Evolutionary conservation across 2,888 invertebrate species (phyloP), one percentile per base, ranked within the genome.

Genomic region (Charanyca ferruginea): DNA sequence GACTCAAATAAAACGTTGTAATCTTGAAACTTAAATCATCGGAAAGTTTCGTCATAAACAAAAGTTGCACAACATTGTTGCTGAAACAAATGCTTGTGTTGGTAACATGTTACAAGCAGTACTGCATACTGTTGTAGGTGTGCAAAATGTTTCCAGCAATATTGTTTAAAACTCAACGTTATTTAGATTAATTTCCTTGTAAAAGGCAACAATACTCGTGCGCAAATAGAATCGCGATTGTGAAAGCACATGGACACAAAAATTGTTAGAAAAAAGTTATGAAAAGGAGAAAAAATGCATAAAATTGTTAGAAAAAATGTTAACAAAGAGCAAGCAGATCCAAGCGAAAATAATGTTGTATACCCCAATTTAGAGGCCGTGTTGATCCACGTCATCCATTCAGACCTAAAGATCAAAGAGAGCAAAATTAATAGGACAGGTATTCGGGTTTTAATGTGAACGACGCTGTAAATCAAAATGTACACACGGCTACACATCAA

Each of bases 371-470:
- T 79, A 18, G 68, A 62, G 9, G 83, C 83, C n/a, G 69, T 73
- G 64, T 73, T 83, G 76, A 81, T 65, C 81, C 83, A 79, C 11
- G 75, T 67, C 63, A 66, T 20, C 80, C 80, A 81, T 16, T 81
- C 80, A 35, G 81, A 79, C 63, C 83, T 81, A 83, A 25, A 69
- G 42, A 52, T 32, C 41, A 62, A 55, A 70, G 9, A 64, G 25
- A 52, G 38, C 32, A 18, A 25, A 13, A 9, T 11, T 9, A 41
- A 59, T 38, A 60, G 7, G 22, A 23, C 18, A 35, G 9, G 58
- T n/a, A n/a, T n/a, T n/a, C n/a, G 11, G 25, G 2, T 3, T 13
- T 44, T 3, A 2, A 4, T 20, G 42, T 35, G 8, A 16, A n/a
- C 18, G 9, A 8, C 1, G 7, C 6, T 38, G 9, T 9, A 20